Conservation (phyloP, 2,113 vertebrate genomes). For the Ammodytes marinus region DNA sequence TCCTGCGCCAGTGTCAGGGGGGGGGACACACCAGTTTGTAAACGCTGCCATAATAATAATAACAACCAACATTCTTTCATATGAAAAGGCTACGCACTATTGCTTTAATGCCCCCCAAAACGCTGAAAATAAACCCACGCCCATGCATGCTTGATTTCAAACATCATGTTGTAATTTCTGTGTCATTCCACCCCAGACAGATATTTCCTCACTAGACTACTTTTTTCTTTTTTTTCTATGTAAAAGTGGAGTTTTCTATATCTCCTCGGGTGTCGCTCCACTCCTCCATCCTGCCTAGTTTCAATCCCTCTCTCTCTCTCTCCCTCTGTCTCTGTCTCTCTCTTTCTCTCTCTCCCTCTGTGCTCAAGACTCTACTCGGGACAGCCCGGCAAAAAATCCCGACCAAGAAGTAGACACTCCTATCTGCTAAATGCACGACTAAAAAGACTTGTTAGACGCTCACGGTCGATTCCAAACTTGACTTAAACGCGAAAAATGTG, state of each 20-base stretch:
- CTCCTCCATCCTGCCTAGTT: slow-evolving; percentile 66
- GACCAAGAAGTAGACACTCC: slow-evolving; percentile 24
- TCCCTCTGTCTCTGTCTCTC: neutral
- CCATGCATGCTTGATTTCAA: neutral
- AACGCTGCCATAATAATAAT: no score
- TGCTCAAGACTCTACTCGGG: slow-evolving; percentile 1
- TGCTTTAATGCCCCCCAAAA: no score
- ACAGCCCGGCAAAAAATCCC: slow-evolving; percentile 55
- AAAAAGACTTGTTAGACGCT: neutral
- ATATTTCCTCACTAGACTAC: neutral
- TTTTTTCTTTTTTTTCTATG: neutral
- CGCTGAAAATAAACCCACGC: no score
- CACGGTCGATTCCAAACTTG: slow-evolving; percentile 22
- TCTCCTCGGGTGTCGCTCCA: slow-evolving; percentile 77
- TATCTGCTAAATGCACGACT: slow-evolving; percentile 25
- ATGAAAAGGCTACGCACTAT: no score
- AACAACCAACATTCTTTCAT: no score
- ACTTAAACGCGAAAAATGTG: slow-evolving; percentile 57
- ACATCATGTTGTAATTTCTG: neutral
- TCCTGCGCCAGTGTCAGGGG: no score
- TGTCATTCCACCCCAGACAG: neutral
- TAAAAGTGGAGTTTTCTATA: slow-evolving; percentile 76
- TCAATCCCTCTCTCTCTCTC: slow-evolving; percentile 36
- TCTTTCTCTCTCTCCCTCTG: slow-evolving; percentile 30
- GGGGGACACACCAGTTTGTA: no score